Percentiles rank a stretch among this genome's conserved stretches.
Evolutionary conservation across 2,797 vertebrate genomes (phyloP).

Genomic region (Sarcoramphus papa): DNA sequence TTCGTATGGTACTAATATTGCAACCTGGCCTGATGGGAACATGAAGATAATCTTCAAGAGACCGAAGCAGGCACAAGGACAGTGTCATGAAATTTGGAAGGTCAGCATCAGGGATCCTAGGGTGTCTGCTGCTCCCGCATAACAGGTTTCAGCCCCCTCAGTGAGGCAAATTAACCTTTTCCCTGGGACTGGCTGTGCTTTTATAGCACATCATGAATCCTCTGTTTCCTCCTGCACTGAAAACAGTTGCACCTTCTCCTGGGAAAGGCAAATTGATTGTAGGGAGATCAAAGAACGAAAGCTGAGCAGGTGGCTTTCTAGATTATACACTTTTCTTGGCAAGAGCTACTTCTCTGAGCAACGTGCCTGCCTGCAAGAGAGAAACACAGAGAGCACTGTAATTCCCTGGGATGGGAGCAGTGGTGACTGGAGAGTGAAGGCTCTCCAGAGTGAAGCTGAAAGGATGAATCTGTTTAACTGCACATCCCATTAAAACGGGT

Average conservation of each 20-base stretch:
- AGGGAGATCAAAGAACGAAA: not conserved
- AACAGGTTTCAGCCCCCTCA: not conserved
- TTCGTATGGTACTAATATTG: not conserved
- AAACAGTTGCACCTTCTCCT: slow-evolving; percentile 1
- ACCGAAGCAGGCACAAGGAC: not conserved
- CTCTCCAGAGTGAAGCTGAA: slow-evolving; percentile 30
- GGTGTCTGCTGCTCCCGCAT: not conserved
- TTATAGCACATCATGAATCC: not conserved
- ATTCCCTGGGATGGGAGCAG: not conserved
- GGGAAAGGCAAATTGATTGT: slow-evolving; percentile 25
- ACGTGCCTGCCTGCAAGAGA: not conserved
- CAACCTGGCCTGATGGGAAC: not conserved
- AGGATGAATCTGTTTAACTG: slow-evolving; percentile 27
- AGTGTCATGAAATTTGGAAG: not conserved
- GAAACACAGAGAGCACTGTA: not conserved
- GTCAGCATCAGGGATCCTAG: not conserved
- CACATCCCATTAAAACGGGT: not conserved
- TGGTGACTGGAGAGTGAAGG: not conserved
- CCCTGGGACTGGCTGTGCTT: not conserved
- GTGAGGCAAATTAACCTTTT: not conserved
- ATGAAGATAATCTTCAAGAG: not conserved
- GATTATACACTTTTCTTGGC: slow-evolving; percentile 24
- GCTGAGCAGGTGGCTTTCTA: slow-evolving; percentile 40
- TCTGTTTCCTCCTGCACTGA: not conserved
- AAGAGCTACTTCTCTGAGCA: slow-evolving; percentile 17